These are phyloP conservation scores for Anthoscopus minutus DNA, from an alignment of 2,113 vertebrate species.

Conservation along the genomic window DNA sequence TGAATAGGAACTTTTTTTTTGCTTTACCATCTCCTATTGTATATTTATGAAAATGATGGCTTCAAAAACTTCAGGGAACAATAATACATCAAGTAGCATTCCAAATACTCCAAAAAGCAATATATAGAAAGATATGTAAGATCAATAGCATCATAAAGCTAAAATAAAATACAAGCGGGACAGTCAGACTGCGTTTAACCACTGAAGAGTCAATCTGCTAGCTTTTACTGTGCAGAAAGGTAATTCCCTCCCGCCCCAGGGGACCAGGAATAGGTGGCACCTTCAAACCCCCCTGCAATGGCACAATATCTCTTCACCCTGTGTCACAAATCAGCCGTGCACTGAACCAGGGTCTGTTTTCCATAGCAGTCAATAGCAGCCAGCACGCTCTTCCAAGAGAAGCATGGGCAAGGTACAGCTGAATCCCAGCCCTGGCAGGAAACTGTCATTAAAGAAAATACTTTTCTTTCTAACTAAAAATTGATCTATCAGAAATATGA, in stretches of 20 bases:
- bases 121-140: neutral
- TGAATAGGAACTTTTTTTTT: slow-evolving; percentile 38
- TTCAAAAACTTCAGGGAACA: slow-evolving; percentile 38
- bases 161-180: slow-evolving; percentile 1
- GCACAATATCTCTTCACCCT: neutral
- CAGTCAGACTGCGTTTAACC: neutral
- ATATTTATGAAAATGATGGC: slow-evolving; percentile 43
- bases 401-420: neutral
- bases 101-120: neutral
- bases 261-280: neutral
- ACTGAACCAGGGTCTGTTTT: neutral
- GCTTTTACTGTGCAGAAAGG: neutral
- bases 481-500: neutral
- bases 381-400: neutral
- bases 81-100: neutral
- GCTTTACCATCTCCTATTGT: slow-evolving; percentile 53
- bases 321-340: neutral
- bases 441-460: neutral
- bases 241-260: neutral
- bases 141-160: neutral
- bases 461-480: neutral
- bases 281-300: neutral
- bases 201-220: neutral
- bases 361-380: neutral
- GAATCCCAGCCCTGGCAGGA: neutral